Percentiles rank a stretch among this genome's conserved stretches.
phyloP scores from a whole-genome alignment of 1,140 invertebrate genomes.

The Lepidurus couesii region DNA sequence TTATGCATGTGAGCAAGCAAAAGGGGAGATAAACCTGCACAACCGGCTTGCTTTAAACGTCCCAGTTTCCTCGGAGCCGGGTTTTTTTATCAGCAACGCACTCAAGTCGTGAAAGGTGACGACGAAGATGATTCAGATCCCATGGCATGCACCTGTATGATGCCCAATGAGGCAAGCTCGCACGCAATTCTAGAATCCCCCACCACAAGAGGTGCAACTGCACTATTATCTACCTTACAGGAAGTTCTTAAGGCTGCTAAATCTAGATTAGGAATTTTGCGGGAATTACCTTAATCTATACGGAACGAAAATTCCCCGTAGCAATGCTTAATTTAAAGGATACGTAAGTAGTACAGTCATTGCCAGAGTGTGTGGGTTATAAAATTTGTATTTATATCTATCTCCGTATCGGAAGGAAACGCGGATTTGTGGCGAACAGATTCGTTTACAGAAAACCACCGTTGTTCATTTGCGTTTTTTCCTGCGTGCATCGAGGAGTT shows the following conservation, averaged over 20 bases:
- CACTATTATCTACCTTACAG: too few species aligned
- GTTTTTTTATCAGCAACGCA: constrained; percentile 14
- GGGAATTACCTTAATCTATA: too few species aligned
- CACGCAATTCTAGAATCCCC: neutral
- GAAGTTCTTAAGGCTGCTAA: too few species aligned
- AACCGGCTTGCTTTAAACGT: neutral
- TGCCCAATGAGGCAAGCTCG: neutral
- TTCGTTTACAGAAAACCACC: neutral
- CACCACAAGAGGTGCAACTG: neutral
- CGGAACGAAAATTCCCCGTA: too few species aligned
- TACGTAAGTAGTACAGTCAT: too few species aligned
- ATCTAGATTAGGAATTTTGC: too few species aligned
- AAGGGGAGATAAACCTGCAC: neutral
- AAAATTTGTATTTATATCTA: neutral
- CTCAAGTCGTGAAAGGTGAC: constrained; percentile 18
- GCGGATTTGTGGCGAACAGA: neutral
- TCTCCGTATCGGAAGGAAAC: neutral
- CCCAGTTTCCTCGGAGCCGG: constrained; percentile 17
- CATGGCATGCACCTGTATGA: neutral
- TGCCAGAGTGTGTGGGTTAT: too few species aligned
- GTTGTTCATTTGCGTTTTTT: neutral
- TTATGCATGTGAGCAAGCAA: neutral
- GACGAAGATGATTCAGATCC: constrained; percentile 15
- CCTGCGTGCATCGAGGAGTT: neutral
- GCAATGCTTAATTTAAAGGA: too few species aligned